These are phyloP conservation scores for Megalurothrips usitatus DNA, from an alignment of 2,888 invertebrate genomes.

Conservation along the genomic window DNA sequence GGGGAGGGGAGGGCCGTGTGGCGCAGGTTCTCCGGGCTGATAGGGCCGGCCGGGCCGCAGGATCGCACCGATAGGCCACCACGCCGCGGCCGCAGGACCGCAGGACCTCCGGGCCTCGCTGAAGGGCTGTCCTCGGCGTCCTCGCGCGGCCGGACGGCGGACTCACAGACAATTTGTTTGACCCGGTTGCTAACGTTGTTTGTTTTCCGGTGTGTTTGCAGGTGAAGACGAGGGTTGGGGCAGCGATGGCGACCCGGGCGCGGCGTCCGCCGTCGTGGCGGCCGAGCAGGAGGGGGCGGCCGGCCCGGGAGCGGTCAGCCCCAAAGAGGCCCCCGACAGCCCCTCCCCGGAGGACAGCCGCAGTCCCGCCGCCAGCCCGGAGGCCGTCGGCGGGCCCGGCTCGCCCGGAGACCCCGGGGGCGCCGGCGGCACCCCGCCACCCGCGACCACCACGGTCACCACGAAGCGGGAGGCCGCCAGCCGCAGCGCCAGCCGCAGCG, in stretches of 20 bases:
- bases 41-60: no score
- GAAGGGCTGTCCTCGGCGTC: no score
- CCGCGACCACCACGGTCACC: no score
- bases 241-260: conserved; percentile 6
- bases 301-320: neutral
- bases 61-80: no score
- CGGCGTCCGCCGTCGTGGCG: neutral
- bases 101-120: no score
- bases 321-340: neutral
- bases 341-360: neutral
- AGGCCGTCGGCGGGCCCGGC: neutral
- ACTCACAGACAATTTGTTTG: no score
- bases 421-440: neutral
- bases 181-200: neutral
- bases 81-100: no score
- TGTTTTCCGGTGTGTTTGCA: neutral
- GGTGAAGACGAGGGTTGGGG: conserved; percentile 12
- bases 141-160: no score
- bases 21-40: no score
- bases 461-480: neutral
- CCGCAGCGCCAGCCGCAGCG: neutral
- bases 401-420: neutral
- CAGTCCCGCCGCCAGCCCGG: neutral
- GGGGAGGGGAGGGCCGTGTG: no score
- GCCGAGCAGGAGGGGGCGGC: neutral